Evolutionary conservation across 2,888 invertebrate species (phyloP), one percentile per base, ranked within the genome.

Genomic region (Allacma fusca): DNA sequence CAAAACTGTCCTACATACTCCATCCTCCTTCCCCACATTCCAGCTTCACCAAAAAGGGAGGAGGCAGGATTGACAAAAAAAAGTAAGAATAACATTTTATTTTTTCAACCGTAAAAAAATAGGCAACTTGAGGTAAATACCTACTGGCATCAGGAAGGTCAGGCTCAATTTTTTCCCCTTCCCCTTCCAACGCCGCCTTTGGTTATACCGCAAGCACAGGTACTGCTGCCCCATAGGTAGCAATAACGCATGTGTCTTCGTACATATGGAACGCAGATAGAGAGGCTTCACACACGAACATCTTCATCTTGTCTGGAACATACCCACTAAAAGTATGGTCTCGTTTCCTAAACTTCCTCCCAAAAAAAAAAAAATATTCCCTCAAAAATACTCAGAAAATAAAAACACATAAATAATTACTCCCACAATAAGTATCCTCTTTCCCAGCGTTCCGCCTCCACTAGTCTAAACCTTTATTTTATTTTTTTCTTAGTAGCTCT

Each of bases 21-120:
- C 34, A 34, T 34, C 34, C 9, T 9, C 34, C 34, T 34, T n/a
- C n/a, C 34, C 4, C 4, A 34, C 34, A 4, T 34, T 34, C 34
- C 9, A 34, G 5, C 34, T 34, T 34, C 34, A 34, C 34, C 5
- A 34, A 34, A 34, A 34, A 34, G 9, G 5, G 34, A 34, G 34
- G 9, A 34, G 34, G 4, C 34, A 34, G 9, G 70, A 70, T 70
- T 70, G 70, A 70, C 70, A 50, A 70, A 70, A n/a, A n/a, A 70
- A 40, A 70, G 70, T 50, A 70, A 16, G 70, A 70, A 70, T 70
- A 70, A 70, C 70, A 70, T 70, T 70, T 70, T 70, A 68, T 68
- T 68, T 68, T 70, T 50, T 50, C 70, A 70, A 70, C 70, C 70
- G 70, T 70, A 70, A 70, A 70, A n/a, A 70, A 70, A 70, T 70